A percentile compares a stretch with the other conserved stretches of the same genome.
Conservation (phyloP, 2,888 invertebrate genomes). For the Acanthopleura granulata region DNA sequence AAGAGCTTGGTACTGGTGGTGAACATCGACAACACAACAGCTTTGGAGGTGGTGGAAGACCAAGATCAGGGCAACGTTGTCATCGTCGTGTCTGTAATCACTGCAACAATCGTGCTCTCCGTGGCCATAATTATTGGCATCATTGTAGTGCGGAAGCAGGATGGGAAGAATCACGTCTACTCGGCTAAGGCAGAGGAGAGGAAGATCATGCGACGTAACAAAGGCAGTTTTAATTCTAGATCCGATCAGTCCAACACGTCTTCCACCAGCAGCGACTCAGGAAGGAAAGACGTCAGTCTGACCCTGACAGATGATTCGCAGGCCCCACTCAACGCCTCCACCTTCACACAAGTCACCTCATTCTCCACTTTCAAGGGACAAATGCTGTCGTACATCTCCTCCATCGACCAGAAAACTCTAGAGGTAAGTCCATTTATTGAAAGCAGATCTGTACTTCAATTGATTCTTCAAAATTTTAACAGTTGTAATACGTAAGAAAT, state of each 20-base stretch:
- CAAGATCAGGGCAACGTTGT: neutral
- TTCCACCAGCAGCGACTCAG: neutral
- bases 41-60: neutral
- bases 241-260: conserved; percentile 14
- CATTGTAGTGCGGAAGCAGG: neutral
- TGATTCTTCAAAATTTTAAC: too few species aligned
- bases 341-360: conserved; percentile 20
- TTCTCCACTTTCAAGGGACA: conserved; percentile 18
- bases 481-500: too few species aligned
- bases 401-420: conserved; percentile 23
- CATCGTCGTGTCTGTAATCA: conserved; percentile 4
- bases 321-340: conserved; percentile 8
- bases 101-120: conserved; percentile 2
- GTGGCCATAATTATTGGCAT: neutral
- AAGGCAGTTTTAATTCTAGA: neutral
- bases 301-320: conserved; percentile 16
- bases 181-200: conserved; percentile 3
- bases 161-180: conserved; percentile 10
- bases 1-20: neutral
- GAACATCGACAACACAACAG: conserved; percentile 9
- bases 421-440: conserved; percentile 18
- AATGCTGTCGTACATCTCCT: conserved; percentile 11
- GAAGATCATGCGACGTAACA: conserved; percentile 8
- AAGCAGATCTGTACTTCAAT: too few species aligned
- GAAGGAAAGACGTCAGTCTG: conserved; percentile 22